phyloP scores from a whole-genome alignment of 2,113 vertebrate genomes.

The Nymphicus hollandicus region DNA sequence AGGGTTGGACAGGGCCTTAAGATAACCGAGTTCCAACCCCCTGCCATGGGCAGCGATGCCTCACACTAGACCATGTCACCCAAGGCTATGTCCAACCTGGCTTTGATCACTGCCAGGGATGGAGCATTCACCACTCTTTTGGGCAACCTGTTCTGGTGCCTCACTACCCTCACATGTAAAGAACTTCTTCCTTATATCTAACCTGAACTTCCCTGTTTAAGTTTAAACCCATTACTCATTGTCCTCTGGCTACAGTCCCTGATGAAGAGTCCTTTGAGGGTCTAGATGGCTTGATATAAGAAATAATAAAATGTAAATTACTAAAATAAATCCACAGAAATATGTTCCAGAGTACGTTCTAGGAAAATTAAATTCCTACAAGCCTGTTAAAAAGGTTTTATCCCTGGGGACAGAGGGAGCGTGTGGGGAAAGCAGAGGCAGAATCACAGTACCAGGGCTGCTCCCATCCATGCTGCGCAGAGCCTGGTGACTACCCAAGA shows the following conservation, averaged over 20 bases:
- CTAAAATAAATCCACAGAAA: neutral
- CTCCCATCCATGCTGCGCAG: fast-evolving
- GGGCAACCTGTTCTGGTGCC: neutral
- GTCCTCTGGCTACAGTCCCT: neutral
- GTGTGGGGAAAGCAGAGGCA: neutral
- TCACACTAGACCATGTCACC: neutral
- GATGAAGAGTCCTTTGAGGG: neutral
- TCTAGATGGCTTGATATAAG: neutral
- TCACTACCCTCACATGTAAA: neutral
- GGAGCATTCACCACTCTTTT: neutral
- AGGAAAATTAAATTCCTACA: neutral
- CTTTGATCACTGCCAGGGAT: neutral
- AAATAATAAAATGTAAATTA: neutral
- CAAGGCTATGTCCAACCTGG: neutral
- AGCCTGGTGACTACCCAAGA: neutral
- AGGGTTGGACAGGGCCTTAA: neutral
- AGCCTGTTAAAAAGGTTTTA: neutral
- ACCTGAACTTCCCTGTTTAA: neutral
- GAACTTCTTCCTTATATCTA: neutral
- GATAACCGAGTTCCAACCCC: neutral
- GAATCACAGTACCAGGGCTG: neutral
- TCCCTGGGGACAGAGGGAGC: neutral
- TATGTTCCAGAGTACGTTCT: neutral
- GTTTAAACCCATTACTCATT: neutral
- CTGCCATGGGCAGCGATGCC: neutral